Base-by-base conservation (phyloP, 2,113 vertebrate species). In the Melospiza georgiana region DNA sequence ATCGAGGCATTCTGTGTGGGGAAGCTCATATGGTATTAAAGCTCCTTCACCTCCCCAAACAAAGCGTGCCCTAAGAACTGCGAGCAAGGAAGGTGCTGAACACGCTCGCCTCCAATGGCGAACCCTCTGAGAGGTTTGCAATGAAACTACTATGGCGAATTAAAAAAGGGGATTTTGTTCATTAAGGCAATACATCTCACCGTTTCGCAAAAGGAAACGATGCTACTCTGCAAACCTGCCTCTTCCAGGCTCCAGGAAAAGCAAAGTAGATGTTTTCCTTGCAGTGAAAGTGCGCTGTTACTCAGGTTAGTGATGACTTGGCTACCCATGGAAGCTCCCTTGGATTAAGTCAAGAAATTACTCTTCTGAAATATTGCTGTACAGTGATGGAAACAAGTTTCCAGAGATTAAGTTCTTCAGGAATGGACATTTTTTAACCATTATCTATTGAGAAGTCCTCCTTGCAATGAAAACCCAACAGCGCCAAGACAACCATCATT, bases 71-170 rank as follows among this genome's bases (percentile, higher is more conserved):
- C 33, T 5, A 20, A 71, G 78, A 83, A 44, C 5, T 9, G 28
- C 1, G 3, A 54, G 28, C 37, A 9, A 43, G 65, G 43, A 81
- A 65, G 57, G 74, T 51, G 69, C 66, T 5, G 4, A 72, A 59
- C 6, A 4, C 0, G 0, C 25, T 78, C 12, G 1, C 54, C 67
- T 49, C 58, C 90, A 19, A 25, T 0, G 20, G 19, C n/a, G 31
- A 52, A 19, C 24, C 49, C 49, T 65, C 2, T 0, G 30, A 46
- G 63, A 52, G 63, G 13, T 27, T 28, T 49, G 35, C 67, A 55
- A 1, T 5, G 58, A 76, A 78, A 46, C 35, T 31, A 30, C 18
- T 1, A 2, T 0, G 3, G 43, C 9, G 19, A 75, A 49, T 76
- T 58, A 54, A 76, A 89, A 44, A 55, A 39, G 14, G 15, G 21